These are phyloP conservation scores for Drosophila seclusa DNA, from an alignment of 2,888 invertebrate species.

Conservation along the genomic window DNA sequence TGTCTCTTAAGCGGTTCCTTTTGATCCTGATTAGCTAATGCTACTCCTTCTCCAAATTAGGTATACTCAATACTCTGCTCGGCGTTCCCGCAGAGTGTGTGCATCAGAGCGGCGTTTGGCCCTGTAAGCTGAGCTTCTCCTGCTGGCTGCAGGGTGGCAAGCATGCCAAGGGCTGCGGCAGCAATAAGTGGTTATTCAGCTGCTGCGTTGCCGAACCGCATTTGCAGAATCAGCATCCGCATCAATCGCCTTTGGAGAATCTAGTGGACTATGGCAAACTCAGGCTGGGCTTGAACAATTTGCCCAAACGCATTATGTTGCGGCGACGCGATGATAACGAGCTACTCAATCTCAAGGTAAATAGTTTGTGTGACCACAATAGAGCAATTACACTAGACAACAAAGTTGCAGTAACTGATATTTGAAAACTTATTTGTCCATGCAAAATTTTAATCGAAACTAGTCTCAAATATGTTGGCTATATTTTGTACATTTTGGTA, in stretches of 20 bases:
- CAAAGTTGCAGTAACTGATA: not conserved
- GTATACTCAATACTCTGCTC: conserved; percentile 82
- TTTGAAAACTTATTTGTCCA: not conserved
- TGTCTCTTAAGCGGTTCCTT: not conserved
- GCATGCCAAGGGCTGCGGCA: conserved; percentile 88
- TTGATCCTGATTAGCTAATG: not conserved
- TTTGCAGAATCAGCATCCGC: conserved; percentile 86
- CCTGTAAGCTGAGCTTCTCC: conserved; percentile 89
- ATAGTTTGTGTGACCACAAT: conserved; percentile 11
- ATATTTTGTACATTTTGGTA: not conserved
- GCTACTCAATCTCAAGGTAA: conserved; percentile 68
- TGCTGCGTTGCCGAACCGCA: conserved; percentile 87
- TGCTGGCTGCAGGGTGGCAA: conserved; percentile 92
- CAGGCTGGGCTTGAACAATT: conserved; percentile 59
- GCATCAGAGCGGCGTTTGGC: conserved; percentile 87
- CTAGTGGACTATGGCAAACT: conserved; percentile 80
- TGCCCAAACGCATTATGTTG: conserved; percentile 83
- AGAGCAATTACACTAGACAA: conserved; percentile 40
- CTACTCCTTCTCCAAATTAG: conserved; percentile 50
- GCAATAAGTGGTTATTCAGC: conserved; percentile 89
- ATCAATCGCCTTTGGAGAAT: conserved; percentile 74
- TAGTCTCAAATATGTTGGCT: not conserved
- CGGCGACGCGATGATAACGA: conserved; percentile 84
- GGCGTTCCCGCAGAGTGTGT: conserved; percentile 84
- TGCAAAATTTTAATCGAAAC: not conserved